Base-by-base conservation (phyloP, 2,113 vertebrate species). In the Albula glossodonta region DNA sequence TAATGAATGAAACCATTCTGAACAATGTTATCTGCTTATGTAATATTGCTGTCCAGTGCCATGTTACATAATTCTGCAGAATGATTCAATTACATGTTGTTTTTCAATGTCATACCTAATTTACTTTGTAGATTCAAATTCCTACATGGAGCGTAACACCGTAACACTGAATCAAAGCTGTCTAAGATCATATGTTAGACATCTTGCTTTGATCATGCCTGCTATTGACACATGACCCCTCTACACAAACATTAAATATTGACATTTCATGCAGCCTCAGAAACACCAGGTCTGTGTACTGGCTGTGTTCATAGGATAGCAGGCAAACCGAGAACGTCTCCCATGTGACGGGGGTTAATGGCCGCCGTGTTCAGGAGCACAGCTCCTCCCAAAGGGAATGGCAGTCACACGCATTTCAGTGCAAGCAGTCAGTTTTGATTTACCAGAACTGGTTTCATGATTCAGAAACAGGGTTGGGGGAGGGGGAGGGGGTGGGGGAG, bases 291-390 rank as follows among this genome's bases (percentile, higher is more conserved):
- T 7, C 4, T 66, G 60, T 22, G 81, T 56, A 52, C 86, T 91
- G 89, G 91, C 90, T 92, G 91, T 81, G 91, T 92, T 92, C 88
- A 90, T 88, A 83, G 87, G 90, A 93, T 90, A 93, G 93, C 93
- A 93, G 92, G 93, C 92, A 90, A 83, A 48, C 51, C 15, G 82
- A n/a, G 57, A 83, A 41, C 49, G 10, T 66, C 31, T 52, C 52
- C 10, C 83, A 83, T 81, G 19, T 83, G 12, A 88, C 86, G 86
- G 84, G 89, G 85, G 92, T 93, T 91, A 93, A 91, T 91, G 92
- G 93, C 92, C 93, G 90, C 92, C 93, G 92, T 81, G 78, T 92
- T 93, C 91, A 92, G 93, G 94, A 91, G 90, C 90, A 41, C 31
- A 41, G 31, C 31, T 41, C 31, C 92, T 87, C 86, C 88, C 51